Percentiles rank a stretch among this genome's conserved stretches.
phyloP scores from a whole-genome alignment of 23 tunicate species.

The Ciona savignyi region DNA sequence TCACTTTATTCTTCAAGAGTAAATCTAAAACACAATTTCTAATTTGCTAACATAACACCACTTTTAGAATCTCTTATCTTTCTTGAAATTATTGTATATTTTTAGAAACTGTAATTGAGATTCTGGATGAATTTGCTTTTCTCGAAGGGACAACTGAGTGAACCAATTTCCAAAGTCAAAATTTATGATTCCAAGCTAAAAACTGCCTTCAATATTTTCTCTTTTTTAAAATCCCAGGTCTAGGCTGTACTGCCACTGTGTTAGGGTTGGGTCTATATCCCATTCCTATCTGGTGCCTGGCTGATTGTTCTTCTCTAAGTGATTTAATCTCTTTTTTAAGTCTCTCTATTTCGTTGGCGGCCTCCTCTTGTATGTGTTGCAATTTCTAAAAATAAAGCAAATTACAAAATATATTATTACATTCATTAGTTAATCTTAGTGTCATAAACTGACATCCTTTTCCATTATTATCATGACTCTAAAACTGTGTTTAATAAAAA shows the following conservation, averaged over 20 bases:
- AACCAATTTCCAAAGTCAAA: background rate
- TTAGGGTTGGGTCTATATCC: background rate
- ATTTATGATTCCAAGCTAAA: background rate
- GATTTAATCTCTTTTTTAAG: slow-evolving; percentile 2
- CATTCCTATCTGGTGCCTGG: background rate
- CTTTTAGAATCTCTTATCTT: background rate
- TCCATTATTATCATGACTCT: too few species aligned
- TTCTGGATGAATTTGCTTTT: slow-evolving; percentile 67
- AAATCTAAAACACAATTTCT: too few species aligned
- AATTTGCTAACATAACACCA: too few species aligned
- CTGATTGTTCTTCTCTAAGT: background rate
- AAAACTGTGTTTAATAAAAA: too few species aligned
- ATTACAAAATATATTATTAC: background rate
- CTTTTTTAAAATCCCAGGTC: background rate
- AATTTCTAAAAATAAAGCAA: slow-evolving; percentile 6
- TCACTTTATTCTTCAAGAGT: too few species aligned
- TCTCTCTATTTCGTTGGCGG: background rate
- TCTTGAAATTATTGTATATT: too few species aligned
- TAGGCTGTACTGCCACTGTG: background rate
- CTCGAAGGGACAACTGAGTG: slow-evolving; percentile 73
- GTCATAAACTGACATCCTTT: too few species aligned
- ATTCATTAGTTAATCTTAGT: too few species aligned
- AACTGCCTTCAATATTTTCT: background rate
- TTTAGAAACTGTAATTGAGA: slow-evolving; percentile 51
- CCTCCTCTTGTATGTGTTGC: slow-evolving; percentile 12